Evolutionary conservation across 2,888 invertebrate genomes (phyloP).

Genomic region (Chironomus riparius): DNA sequence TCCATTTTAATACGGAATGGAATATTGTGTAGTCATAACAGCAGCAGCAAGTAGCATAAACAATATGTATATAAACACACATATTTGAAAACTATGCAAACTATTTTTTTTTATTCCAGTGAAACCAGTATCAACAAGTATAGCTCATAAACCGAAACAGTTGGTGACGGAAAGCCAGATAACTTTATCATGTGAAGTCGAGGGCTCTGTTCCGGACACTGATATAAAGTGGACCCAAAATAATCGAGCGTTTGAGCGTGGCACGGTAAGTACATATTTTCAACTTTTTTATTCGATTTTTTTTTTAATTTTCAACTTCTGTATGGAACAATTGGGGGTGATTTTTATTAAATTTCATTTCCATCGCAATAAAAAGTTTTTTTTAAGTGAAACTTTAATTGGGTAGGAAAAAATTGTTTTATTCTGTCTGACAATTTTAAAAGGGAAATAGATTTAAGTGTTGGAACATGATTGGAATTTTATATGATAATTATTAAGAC

Average conservation of each 20-base stretch:
- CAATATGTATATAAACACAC: background rate
- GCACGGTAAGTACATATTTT: conserved; percentile 51
- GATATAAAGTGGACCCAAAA: conserved; percentile 78
- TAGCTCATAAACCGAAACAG: conserved; percentile 64
- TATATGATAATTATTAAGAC: too few species aligned
- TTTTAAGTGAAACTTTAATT: background rate
- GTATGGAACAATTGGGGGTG: background rate
- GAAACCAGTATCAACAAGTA: conserved; percentile 66
- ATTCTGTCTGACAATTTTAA: too few species aligned
- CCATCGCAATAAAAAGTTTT: too few species aligned
- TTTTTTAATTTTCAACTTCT: background rate
- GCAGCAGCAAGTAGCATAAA: background rate
- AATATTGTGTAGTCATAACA: too few species aligned
- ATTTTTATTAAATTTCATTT: too few species aligned
- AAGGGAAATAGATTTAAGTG: too few species aligned
- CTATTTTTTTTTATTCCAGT: conserved; percentile 54
- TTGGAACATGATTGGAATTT: too few species aligned
- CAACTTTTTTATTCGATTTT: conserved; percentile 19
- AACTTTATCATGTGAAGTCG: conserved; percentile 69
- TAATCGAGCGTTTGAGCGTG: conserved; percentile 64
- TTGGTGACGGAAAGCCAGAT: conserved; percentile 72
- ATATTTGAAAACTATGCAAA: conserved; percentile 23
- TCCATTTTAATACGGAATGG: background rate
- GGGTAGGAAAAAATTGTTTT: background rate
- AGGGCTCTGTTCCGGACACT: conserved; percentile 79